A percentile compares a stretch with the other conserved stretches of the same genome.
Evolutionary conservation across 2,888 invertebrate genomes (phyloP).

Genomic region (Sipha maydis): DNA sequence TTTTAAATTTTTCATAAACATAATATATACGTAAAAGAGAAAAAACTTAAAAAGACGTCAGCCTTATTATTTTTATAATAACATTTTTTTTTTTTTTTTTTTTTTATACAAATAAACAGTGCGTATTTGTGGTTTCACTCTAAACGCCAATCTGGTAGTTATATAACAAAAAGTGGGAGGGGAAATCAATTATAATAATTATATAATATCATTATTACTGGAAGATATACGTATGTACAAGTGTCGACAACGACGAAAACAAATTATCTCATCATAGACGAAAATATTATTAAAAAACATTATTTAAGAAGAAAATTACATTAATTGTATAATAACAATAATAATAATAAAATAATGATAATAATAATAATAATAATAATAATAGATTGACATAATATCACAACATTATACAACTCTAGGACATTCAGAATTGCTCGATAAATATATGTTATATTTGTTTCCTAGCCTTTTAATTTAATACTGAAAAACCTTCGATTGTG

Average conservation of each 20-base stretch:
- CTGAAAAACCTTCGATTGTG: conserved; percentile 38
- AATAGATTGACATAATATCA: conserved; percentile 61
- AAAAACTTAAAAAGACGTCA: conserved; percentile 61
- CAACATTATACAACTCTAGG: conserved; percentile 54
- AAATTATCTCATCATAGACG: neutral
- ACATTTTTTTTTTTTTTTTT: conserved; percentile 18
- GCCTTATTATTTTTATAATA: conserved; percentile 47
- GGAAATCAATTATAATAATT: conserved; percentile 34
- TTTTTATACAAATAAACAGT: neutral
- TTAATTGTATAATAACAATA: conserved; percentile 33
- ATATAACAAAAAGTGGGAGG: conserved; percentile 11
- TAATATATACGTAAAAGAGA: conserved; percentile 43
- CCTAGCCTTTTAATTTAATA: conserved; percentile 29
- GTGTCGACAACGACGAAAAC: conserved; percentile 15
- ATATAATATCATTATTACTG: conserved; percentile 45
- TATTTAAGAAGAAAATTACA: conserved; percentile 38
- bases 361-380: conserved; percentile 47
- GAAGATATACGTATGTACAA: conserved; percentile 42
- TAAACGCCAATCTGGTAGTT: conserved; percentile 49
- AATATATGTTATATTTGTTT: conserved; percentile 30
- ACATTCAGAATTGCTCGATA: conserved; percentile 45
- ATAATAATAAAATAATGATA: conserved; percentile 20
- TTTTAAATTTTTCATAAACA: conserved; percentile 36
- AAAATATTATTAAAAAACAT: conserved; percentile 25
- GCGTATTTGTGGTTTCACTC: conserved; percentile 6